A percentile compares a stretch with the other conserved stretches of the same genome.
Evolutionary conservation across 2,113 vertebrate genomes (phyloP).

Genomic region (Morphnarchus princeps): DNA sequence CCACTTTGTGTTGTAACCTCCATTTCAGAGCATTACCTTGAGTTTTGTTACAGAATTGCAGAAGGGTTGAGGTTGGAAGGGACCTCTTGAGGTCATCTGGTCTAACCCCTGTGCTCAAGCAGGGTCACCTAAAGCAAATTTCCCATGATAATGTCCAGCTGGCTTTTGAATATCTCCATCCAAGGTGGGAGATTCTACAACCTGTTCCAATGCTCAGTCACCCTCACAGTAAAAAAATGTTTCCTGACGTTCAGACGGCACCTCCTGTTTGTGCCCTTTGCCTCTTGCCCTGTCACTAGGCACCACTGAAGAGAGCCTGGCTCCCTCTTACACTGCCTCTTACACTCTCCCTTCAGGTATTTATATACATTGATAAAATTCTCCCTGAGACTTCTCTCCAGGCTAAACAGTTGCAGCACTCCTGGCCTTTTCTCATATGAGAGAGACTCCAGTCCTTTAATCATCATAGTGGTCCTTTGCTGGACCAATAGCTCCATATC

Average conservation of each 20-base stretch:
- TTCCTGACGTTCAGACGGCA: background rate
- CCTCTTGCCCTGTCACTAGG: background rate
- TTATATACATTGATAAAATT: background rate
- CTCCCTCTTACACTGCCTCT: background rate
- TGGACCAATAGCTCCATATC: background rate
- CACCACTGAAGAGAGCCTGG: background rate
- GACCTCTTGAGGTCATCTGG: background rate
- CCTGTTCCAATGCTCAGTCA: background rate
- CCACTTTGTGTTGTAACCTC: background rate
- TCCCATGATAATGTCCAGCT: background rate
- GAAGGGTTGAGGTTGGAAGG: background rate
- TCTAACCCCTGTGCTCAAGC: background rate
- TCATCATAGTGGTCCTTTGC: background rate
- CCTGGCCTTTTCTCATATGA: background rate
- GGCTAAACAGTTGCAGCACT: background rate
- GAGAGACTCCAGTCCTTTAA: background rate
- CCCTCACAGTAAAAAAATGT: background rate
- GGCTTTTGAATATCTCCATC: background rate
- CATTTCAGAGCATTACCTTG: background rate
- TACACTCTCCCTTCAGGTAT: background rate
- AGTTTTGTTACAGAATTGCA: background rate
- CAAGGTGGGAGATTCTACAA: background rate
- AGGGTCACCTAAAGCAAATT: background rate
- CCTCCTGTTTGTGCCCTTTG: background rate
- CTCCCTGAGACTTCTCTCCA: background rate